Percentiles rank a stretch among this genome's conserved stretches.
These are phyloP conservation scores for Eonycteris spelaea DNA, from an alignment of 2,113 vertebrate genomes.

Conservation along the genomic window DNA sequence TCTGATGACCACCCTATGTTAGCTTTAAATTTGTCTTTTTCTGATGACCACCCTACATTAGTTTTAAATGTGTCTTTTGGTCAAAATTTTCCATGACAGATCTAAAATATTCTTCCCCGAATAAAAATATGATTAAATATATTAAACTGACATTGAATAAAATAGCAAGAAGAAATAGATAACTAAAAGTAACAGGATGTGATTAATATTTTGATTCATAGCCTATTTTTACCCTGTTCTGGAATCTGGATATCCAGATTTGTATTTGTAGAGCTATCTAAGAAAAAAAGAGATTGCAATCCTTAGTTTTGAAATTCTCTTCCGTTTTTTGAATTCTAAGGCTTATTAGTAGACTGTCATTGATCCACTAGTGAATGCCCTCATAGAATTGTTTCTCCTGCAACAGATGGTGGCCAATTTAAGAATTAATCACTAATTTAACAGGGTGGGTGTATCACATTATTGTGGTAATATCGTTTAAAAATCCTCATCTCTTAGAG, in stretches of 20 bases:
- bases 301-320: slow-evolving; percentile 20
- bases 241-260: slow-evolving; percentile 32
- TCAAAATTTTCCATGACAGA: background rate
- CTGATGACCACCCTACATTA: background rate
- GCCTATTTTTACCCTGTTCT: slow-evolving; percentile 56
- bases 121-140: background rate
- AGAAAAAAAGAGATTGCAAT: background rate
- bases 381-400: background rate
- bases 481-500: background rate
- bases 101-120: background rate
- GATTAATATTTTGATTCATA: slow-evolving; percentile 68
- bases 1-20: background rate
- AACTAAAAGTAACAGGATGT: slow-evolving; percentile 64
- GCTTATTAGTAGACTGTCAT: background rate
- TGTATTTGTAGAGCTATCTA: slow-evolving; percentile 50
- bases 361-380: background rate
- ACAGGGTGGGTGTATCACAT: background rate
- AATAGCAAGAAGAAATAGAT: slow-evolving; percentile 56
- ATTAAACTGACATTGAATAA: slow-evolving; percentile 45
- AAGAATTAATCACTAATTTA: slow-evolving; percentile 30
- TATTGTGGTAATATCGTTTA: background rate
- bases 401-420: background rate
- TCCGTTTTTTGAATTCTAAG: background rate
- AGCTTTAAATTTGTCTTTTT: background rate
- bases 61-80: background rate